phyloP scores from a whole-genome alignment of 1,140 invertebrate genomes.

The Cydia pomonella region DNA sequence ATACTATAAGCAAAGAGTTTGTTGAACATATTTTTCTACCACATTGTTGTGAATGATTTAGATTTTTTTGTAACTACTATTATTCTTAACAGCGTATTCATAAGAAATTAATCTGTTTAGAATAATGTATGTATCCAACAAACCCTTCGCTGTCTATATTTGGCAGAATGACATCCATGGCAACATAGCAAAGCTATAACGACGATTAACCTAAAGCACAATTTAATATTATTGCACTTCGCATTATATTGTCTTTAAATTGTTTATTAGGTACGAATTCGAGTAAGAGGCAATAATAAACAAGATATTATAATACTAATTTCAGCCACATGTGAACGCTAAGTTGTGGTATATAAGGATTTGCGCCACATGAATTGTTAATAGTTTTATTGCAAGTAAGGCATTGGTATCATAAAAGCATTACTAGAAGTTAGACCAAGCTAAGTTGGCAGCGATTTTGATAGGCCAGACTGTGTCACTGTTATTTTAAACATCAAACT shows the following conservation, averaged over 20 bases:
- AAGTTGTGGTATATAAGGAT: not conserved
- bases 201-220: constrained; percentile 63
- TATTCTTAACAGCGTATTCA: too few relatives aligned
- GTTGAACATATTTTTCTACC: not conserved
- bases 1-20: not conserved
- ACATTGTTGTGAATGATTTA: not conserved
- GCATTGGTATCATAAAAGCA: not conserved
- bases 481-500: too few relatives aligned
- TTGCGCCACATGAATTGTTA: not conserved
- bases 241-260: constrained; percentile 67
- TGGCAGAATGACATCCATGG: constrained; percentile 32
- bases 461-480: too few relatives aligned
- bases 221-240: constrained; percentile 70
- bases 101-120: too few relatives aligned
- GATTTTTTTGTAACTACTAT: not conserved
- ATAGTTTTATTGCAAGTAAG: not conserved
- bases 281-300: not conserved
- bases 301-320: not conserved
- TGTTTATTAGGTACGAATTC: constrained; percentile 7
- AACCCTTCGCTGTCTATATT: not conserved
- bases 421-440: not conserved
- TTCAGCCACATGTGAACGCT: not conserved
- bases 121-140: not conserved
- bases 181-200: constrained; percentile 51
- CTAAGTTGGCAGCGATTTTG: too few relatives aligned